Base-by-base conservation (phyloP, 2,113 vertebrate species). In the Terrapene triunguis region DNA sequence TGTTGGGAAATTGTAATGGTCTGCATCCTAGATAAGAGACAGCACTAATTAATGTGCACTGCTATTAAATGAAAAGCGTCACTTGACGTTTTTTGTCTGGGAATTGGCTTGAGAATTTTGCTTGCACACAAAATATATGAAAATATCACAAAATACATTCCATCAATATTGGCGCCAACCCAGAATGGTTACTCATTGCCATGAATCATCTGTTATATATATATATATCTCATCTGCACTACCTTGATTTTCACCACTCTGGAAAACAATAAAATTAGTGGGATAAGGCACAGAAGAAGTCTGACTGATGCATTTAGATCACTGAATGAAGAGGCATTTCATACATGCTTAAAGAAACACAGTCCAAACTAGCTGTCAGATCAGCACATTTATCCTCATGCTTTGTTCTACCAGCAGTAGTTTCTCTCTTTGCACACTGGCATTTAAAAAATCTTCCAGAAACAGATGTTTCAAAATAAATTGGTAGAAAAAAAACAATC, bases 401-500 rank as follows among this genome's bases (percentile, higher is more conserved):
- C 2, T 89, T 93, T 93, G 5, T 80, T 92, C 38, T 85, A 88
- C 57, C 6, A 89, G 80, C 2, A 51, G 50, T 38, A 38, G 12
- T 79, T 95, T 87, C 82, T 2, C 89, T 69, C 79, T 88, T 57
- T 22, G 9, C 2, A 84, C n/a, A 62, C 32, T 88, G 13, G 21
- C 89, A 2, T 62, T 59, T 95, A 87, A 81, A 89, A 94, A 93
- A 87, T 27, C 10, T 92, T 11, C 19, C 16, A 94, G 42, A 96
- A 92, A 13, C 82, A 96, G 54, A 55, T 95, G 5, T 89, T 96
- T 95, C 84, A 35, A 95, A 97, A 90, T 35, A 97, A 74, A 78
- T 59, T 4, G 32, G 95, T 84, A 94, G 53, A 59, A 97, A 94
- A 42, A 74, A 87, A 89, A 85, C 12, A 92, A 29, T 80, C 83